These are phyloP conservation scores for Kobus ellipsiprymnus DNA, from an alignment of 2,113 vertebrate genomes.

Conservation along the genomic window DNA sequence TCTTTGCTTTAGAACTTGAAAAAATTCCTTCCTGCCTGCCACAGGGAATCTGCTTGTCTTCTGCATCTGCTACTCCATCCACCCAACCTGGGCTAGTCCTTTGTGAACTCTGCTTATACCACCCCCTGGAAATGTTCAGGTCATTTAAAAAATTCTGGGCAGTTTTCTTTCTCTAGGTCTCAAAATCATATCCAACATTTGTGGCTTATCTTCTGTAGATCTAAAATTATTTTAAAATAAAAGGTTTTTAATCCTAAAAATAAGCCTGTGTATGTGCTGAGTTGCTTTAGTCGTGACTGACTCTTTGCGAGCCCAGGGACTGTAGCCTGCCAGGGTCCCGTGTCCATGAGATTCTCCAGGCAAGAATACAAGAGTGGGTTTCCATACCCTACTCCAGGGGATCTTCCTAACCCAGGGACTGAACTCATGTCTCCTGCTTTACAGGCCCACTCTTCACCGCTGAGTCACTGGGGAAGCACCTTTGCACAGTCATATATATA, in stretches of 20 bases:
- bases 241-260: not conserved
- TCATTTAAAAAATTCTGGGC: not conserved
- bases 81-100: not conserved
- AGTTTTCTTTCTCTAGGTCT: not conserved
- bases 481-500: not conserved
- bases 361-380: not conserved
- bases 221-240: not conserved
- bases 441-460: not conserved
- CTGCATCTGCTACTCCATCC: not conserved
- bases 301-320: not conserved
- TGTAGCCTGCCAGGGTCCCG: not conserved
- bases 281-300: not conserved
- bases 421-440: fast-evolving
- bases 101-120: not conserved
- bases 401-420: not conserved
- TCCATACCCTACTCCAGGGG: not conserved
- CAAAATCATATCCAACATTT: not conserved
- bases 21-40: not conserved
- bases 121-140: not conserved
- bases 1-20: not conserved
- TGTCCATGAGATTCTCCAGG: not conserved
- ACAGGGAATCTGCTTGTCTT: not conserved
- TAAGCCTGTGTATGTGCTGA: not conserved
- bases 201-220: not conserved
- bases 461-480: not conserved